These are phyloP conservation scores for Sinella curviseta DNA, from an alignment of 1,140 invertebrate species.

Conservation along the genomic window DNA sequence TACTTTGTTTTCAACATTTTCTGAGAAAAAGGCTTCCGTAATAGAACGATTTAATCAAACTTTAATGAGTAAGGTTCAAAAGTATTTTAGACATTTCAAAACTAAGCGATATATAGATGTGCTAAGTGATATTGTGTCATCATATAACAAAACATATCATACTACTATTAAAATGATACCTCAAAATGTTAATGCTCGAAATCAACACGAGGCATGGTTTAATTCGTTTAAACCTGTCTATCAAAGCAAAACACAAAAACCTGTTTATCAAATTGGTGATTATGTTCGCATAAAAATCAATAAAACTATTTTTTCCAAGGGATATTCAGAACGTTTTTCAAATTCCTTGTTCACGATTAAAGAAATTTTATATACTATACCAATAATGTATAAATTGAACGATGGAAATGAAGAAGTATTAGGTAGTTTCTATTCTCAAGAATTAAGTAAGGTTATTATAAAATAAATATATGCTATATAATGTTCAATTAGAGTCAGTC, in stretches of 20 bases:
- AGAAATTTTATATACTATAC: background rate
- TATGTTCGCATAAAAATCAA: background rate
- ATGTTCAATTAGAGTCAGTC: too few relatives aligned
- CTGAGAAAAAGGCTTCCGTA: slow-evolving; percentile 56
- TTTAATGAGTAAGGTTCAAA: slow-evolving; percentile 56
- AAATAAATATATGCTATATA: background rate
- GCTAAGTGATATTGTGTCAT: slow-evolving; percentile 52
- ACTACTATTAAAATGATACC: slow-evolving; percentile 55
- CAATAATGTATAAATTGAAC: background rate
- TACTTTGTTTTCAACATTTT: slow-evolving; percentile 56
- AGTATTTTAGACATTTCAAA: slow-evolving; percentile 55
- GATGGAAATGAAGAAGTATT: background rate
- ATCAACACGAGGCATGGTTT: slow-evolving; percentile 50
- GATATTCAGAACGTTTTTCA: background rate
- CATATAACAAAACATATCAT: slow-evolving; percentile 57
- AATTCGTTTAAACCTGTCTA: slow-evolving; percentile 44
- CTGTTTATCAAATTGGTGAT: slow-evolving; percentile 52
- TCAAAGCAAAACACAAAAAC: slow-evolving; percentile 42
- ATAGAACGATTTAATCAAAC: slow-evolving; percentile 58
- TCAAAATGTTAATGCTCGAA: slow-evolving; percentile 49
- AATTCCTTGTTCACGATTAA: background rate
- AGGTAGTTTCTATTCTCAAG: background rate
- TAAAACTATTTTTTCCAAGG: background rate
- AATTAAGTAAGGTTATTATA: background rate
- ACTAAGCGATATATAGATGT: slow-evolving; percentile 55